Base-by-base conservation (phyloP, 1,140 invertebrate species). In the Mactra quadrangularis region DNA sequence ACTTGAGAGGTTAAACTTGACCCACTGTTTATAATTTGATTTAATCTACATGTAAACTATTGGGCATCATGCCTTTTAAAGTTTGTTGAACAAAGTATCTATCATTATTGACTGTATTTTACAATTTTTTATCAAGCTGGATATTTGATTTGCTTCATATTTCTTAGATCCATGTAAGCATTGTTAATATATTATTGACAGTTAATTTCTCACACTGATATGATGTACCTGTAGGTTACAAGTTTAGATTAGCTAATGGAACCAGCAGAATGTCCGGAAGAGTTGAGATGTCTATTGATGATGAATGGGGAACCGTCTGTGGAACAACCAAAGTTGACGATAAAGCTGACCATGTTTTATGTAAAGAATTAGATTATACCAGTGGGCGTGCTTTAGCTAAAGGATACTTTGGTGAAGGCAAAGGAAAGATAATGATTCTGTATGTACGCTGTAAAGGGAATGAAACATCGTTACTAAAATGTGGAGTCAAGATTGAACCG, bases 301-400 rank as follows among this genome's bases (percentile, higher is more conserved):
- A 27, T 17, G 76, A 79, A 47, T 84, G 83, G 83, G 83, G 83
- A 11, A 79, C 75, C 1, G 68, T 84, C 19, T 84, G 83, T 53
- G 83, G 83, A 7, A 77, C 66, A 45, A 31, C 57, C 11, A 79
- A 84, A 25, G 64, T 74, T 74, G 76, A 84, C 47, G 70, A 74
- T 27, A 35, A 57, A 31, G 76, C 83, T 25, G 83, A 57, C 25
- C 68, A 66, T 53, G 68, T 68, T 7, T 38, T 74, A 9, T 77
- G 70, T 50, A 50, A 41, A 11, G 64, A 59, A 59, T 38, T 78
- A 66, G 72, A 57, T 0, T 72, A 75, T 22, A 70, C 77, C 15
- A 70, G 68, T 27, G 76, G 76, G 3, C 50, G 76, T 17, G 59
- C 57, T n/a, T 33, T 72, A 2, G 22, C 13, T 11, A 82, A 66